Evolutionary conservation across 2,797 vertebrate species (phyloP).

Genomic region (Falco rusticolus): DNA sequence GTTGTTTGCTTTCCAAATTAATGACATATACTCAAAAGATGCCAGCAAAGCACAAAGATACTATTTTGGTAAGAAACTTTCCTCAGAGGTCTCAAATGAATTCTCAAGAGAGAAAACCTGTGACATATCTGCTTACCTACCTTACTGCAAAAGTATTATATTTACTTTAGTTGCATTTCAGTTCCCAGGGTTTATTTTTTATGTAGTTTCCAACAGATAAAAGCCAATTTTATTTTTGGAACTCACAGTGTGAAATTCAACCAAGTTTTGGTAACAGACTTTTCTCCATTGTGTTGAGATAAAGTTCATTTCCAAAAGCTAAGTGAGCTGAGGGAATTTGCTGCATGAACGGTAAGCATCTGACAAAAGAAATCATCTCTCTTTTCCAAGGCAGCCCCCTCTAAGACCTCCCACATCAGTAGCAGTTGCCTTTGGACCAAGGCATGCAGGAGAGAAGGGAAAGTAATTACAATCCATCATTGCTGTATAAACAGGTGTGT

Average conservation of each 20-base stretch:
- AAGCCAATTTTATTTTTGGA: not conserved
- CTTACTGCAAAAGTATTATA: not conserved
- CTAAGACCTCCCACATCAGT: not conserved
- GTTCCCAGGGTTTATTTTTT: not conserved
- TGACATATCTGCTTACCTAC: not conserved
- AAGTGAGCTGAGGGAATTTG: not conserved
- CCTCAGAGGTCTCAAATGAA: not conserved
- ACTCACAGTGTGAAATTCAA: not conserved
- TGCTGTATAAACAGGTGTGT: not conserved
- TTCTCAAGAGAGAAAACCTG: not conserved
- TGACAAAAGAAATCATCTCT: not conserved
- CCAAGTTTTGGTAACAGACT: not conserved
- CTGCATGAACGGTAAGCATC: not conserved
- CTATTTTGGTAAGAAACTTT: not conserved
- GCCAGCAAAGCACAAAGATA: not conserved
- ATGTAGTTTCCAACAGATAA: not conserved
- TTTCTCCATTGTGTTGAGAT: not conserved
- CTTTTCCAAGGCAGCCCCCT: not conserved
- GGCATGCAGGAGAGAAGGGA: not conserved
- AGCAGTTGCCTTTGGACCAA: not conserved
- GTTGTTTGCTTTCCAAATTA: not conserved
- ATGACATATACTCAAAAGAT: not conserved
- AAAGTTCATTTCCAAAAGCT: not conserved
- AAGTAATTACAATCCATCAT: not conserved
- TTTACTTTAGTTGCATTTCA: not conserved